Evolutionary conservation across 2,888 invertebrate species (phyloP), one percentile per base, ranked within the genome.

Genomic region (Craniophora ligustri): DNA sequence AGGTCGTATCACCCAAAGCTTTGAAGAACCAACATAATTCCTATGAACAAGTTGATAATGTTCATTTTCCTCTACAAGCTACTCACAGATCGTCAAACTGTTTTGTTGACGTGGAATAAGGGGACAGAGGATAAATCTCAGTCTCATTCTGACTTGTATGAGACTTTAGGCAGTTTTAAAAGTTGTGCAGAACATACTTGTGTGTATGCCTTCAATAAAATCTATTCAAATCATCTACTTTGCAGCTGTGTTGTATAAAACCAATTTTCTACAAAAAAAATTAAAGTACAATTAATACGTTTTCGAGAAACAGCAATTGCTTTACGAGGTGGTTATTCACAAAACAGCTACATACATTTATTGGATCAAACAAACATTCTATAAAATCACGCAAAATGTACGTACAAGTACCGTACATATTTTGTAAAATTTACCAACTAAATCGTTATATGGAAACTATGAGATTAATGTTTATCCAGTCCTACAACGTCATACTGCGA

Each of bases 381-480:
- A 1, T n/a, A 0, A 23, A 31, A 23, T 11, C 4, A 15, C 6
- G 16, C 3, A 2, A 38, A 0, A 13, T 19, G 38, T 55, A 2
- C 18, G 3, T 57, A 49, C 40, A 34, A 2, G 30, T 35, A 23
- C 16, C 15, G 5, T n/a, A n/a, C n/a, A n/a, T n/a, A n/a, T n/a
- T n/a, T n/a, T n/a, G n/a, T n/a, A n/a, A n/a, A n/a, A n/a, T n/a
- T n/a, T n/a, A n/a, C n/a, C n/a, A n/a, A n/a, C n/a, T n/a, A n/a
- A n/a, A n/a, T n/a, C n/a, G n/a, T n/a, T n/a, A n/a, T n/a, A n/a
- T n/a, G n/a, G n/a, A n/a, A n/a, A n/a, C n/a, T n/a, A n/a, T n/a
- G n/a, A n/a, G n/a, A n/a, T n/a, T n/a, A n/a, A n/a, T n/a, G n/a
- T n/a, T n/a, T n/a, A n/a, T n/a, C n/a, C n/a, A n/a, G n/a, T n/a